Evolutionary conservation across 1,140 invertebrate species (phyloP), one percentile per base, ranked within the genome.

Genomic region (Lerema accius): DNA sequence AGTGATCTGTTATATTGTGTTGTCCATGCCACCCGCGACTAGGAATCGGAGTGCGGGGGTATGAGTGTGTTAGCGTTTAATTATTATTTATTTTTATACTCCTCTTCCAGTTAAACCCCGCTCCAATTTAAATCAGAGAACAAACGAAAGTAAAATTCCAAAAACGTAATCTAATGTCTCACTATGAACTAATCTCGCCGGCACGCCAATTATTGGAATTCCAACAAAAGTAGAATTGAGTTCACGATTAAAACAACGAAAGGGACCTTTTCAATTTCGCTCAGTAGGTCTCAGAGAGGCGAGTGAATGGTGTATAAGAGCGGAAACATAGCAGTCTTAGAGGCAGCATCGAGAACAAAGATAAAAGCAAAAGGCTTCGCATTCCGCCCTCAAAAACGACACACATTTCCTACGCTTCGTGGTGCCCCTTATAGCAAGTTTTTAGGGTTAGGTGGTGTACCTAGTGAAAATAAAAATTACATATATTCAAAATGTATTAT

Each of bases 331-430:
- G 45, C 45, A 17, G 45, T 48, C 45, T 48, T 48, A 48, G n/a
- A 14, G 23, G n/a, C 19, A 48, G 23, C 23, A 7, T 23, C 13
- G 40, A 23, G 19, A 28, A 48, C 45, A 48, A 48, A 48, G 45
- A 48, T 15, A n/a, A 9, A 26, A 23, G 23, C 19, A 23, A 48
- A 48, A 48, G 23, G 19, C 19, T 48, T 48, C 23, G 23, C 45
- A 48, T 48, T 48, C 45, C 45, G 19, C 19, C 45, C 45, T 48
- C 45, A 48, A 48, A 48, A 23, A 48, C 43, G 43, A 17, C 45
- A 28, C 45, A 28, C 19, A 48, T 48, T 48, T 48, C 45, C 45
- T 48, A 48, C 45, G 23, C 19, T 45, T 10, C 16, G 45, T 48
- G 45, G 19, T 23, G 23, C 45, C 19, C 19, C 10, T 28, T 48